These are phyloP conservation scores for Pentalonia nigronervosa DNA, from an alignment of 1,140 invertebrate species.

Conservation along the genomic window DNA sequence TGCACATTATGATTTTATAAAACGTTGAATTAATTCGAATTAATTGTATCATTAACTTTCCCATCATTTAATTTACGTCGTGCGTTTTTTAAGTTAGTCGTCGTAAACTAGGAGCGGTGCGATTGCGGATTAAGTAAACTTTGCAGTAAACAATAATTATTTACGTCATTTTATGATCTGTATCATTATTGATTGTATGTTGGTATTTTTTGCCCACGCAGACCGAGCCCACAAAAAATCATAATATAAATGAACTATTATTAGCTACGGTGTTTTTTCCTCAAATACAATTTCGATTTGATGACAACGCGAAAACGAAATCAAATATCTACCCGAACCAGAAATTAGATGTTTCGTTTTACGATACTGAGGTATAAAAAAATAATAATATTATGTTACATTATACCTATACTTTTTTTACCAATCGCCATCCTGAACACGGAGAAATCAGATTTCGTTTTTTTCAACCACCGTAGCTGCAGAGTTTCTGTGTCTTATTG, in stretches of 20 bases:
- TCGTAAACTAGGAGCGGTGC: background rate
- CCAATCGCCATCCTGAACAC: background rate
- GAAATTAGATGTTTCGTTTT: background rate
- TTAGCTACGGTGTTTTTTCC: background rate
- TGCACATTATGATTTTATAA: too few relatives aligned
- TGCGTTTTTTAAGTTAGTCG: background rate
- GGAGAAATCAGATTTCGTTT: background rate
- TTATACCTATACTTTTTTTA: background rate
- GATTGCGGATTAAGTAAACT: background rate
- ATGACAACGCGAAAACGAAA: background rate
- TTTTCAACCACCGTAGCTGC: too few relatives aligned
- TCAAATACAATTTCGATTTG: background rate
- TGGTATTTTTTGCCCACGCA: background rate
- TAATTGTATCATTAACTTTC: background rate
- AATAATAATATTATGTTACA: background rate
- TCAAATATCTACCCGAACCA: background rate
- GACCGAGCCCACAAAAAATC: background rate
- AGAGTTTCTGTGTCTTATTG: background rate
- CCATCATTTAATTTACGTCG: background rate
- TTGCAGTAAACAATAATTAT: background rate
- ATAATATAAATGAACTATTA: background rate
- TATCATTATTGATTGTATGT: background rate
- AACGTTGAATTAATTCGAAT: background rate
- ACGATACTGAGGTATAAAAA: background rate
- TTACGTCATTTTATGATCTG: background rate